Conservation (phyloP, 2,113 vertebrate species). For the Bettongia penicillata region DNA sequence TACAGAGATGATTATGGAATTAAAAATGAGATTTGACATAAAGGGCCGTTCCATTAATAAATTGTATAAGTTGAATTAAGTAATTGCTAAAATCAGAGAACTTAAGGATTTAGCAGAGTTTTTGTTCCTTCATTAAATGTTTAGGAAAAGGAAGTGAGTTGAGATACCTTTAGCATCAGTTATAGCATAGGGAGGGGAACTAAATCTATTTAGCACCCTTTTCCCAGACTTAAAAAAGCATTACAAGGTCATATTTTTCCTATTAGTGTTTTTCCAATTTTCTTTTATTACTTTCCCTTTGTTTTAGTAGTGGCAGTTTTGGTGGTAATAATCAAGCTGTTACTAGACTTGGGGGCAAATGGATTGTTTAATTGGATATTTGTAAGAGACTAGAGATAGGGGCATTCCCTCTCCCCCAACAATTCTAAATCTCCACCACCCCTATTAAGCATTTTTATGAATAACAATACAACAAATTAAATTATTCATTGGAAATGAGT, state of each 20-base stretch:
- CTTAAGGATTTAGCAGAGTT: neutral
- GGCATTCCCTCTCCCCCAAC: neutral
- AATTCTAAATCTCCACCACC: neutral
- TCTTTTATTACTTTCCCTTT: neutral
- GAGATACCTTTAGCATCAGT: neutral
- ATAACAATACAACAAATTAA: conserved; percentile 18
- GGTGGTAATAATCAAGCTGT: neutral
- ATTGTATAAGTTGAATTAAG: neutral
- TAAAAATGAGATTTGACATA: neutral
- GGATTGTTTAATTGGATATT: neutral
- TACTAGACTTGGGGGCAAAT: neutral
- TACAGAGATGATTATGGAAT: neutral
- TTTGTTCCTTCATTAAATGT: neutral
- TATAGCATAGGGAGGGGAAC: neutral
- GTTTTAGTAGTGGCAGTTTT: neutral
- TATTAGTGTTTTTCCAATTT: neutral
- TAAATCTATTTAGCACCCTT: too few species aligned
- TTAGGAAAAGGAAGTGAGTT: neutral
- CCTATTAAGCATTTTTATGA: neutral
- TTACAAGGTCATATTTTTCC: neutral
- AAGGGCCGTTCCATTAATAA: neutral
- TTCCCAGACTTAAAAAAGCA: neutral
- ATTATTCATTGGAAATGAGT: conserved; percentile 9
- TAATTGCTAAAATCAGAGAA: neutral
- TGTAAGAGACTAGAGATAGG: neutral